Base-by-base conservation (phyloP, 2,888 invertebrate species). In the Heliothis peltigera region DNA sequence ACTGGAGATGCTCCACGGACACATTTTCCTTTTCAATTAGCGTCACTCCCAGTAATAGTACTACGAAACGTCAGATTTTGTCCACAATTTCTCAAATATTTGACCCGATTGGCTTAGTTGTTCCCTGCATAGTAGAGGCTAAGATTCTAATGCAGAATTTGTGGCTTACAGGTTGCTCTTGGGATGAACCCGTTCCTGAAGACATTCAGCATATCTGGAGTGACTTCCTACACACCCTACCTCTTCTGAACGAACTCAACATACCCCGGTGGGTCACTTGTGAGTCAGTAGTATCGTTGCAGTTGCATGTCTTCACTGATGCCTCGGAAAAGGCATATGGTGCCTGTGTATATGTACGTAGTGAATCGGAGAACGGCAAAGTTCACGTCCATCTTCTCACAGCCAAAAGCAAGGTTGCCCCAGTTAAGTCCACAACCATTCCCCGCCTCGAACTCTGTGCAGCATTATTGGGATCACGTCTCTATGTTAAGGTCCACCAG, bases 221-320 rank as follows among this genome's bases (percentile, higher is more conserved):
- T 25, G 25, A 18, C 4, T 48, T 48, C 17, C 15, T 6, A 15
- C 21, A 18, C n/a, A 48, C 25, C 5, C n/a, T 48, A 48, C 28
- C 25, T n/a, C 28, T 25, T 28, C 21, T 48, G 28, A 48, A 48
- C 28, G 17, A 48, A 3, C 28, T 48, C n/a, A 10, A 48, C 15
- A 48, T 48, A 48, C 48, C 48, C 7, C 48, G 48, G 48, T 48
- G n/a, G 21, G 25, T 48, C 4, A 3, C 4, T 5, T 48, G 21
- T 48, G 3, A 25, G 6, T 25, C 25, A 6, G 3, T 6, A 3
- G 6, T 3, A 4, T 25, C 25, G 3, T 3, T 49, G 10, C 28
- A 49, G 15, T 7, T 49, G 48, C 48, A 49, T 17, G 7, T 49
- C 19, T 46, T 46, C 19, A 19, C 46, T 10, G 21, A 21, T 46